phyloP scores from a whole-genome alignment of 2,888 invertebrate genomes.

The Drosophila macrospina region DNA sequence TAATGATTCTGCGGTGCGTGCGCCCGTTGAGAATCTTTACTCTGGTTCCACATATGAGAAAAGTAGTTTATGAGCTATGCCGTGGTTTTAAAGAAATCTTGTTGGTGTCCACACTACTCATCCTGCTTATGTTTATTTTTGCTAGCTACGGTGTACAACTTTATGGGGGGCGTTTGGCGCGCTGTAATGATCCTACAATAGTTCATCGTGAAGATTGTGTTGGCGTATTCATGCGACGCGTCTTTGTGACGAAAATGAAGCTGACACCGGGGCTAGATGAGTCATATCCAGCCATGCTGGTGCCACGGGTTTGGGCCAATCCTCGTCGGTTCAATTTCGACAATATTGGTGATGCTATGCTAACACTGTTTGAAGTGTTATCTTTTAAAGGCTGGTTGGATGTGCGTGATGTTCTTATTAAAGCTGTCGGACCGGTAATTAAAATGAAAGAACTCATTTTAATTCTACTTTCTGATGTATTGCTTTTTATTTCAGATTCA shows the following conservation, averaged over 20 bases:
- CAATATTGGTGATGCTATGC: conserved; percentile 99
- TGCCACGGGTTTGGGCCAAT: conserved; percentile 99
- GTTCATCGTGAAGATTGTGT: conserved; percentile 91
- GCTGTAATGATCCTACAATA: conserved; percentile 97
- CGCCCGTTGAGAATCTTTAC: conserved; percentile 98
- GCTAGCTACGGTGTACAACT: conserved; percentile 99
- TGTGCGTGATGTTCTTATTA: conserved; percentile 98
- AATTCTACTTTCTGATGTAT: background rate
- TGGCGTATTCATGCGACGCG: conserved; percentile 97
- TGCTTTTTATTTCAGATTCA: conserved; percentile 89
- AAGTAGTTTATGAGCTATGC: conserved; percentile 99
- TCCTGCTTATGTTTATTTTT: conserved; percentile 99
- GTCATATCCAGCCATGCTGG: conserved; percentile 96
- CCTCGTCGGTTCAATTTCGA: conserved; percentile 99
- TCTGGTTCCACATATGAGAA: conserved; percentile 99
- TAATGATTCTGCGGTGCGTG: conserved; percentile 98
- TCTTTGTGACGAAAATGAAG: conserved; percentile 99
- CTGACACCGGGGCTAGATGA: conserved; percentile 92
- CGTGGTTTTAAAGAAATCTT: conserved; percentile 99
- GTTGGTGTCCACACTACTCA: conserved; percentile 97
- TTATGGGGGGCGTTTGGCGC: conserved; percentile 97
- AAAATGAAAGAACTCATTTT: no score
- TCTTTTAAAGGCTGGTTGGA: conserved; percentile 99
- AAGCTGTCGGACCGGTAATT: conserved; percentile 96
- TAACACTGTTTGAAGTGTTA: conserved; percentile 98